Evolutionary conservation across 2,888 invertebrate genomes (phyloP).

Genomic region (Synanthedon myopaeformis): DNA sequence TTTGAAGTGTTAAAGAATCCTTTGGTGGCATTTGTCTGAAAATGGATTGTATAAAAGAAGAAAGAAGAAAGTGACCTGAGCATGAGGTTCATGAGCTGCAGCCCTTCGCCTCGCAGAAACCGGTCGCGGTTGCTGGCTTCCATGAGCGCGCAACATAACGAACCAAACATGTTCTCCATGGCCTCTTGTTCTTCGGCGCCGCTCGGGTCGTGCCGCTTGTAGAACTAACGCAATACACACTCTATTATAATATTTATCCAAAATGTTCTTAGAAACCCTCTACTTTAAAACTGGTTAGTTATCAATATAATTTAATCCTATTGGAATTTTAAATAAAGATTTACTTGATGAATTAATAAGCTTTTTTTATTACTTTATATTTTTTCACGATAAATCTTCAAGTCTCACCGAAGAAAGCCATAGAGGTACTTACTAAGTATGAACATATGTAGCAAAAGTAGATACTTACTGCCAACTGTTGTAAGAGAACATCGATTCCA

Average conservation of each 20-base stretch:
- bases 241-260: too few species aligned
- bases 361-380: too few species aligned
- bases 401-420: too few species aligned
- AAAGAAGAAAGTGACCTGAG: slow-evolving; percentile 69
- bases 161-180: slow-evolving; percentile 99
- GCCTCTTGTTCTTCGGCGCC: slow-evolving; percentile 95
- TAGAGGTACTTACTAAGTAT: background rate
- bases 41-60: background rate
- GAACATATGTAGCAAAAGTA: slow-evolving; percentile 1
- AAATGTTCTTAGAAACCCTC: too few species aligned
- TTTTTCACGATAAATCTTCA: too few species aligned
- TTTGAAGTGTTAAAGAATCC: too few species aligned
- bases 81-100: slow-evolving; percentile 99
- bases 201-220: slow-evolving; percentile 93
- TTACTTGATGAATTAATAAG: too few species aligned
- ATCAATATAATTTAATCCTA: too few species aligned
- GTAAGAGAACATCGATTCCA: slow-evolving; percentile 94
- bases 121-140: slow-evolving; percentile 87
- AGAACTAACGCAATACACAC: slow-evolving; percentile 70
- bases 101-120: slow-evolving; percentile 95
- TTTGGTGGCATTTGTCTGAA: too few species aligned
- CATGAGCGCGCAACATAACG: slow-evolving; percentile 94
- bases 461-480: slow-evolving; percentile 89
- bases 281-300: too few species aligned
- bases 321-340: too few species aligned